A percentile compares a stretch with the other conserved stretches of the same genome.
phyloP scores from a whole-genome alignment of 1,140 invertebrate species.

The Mercenaria mercenaria region DNA sequence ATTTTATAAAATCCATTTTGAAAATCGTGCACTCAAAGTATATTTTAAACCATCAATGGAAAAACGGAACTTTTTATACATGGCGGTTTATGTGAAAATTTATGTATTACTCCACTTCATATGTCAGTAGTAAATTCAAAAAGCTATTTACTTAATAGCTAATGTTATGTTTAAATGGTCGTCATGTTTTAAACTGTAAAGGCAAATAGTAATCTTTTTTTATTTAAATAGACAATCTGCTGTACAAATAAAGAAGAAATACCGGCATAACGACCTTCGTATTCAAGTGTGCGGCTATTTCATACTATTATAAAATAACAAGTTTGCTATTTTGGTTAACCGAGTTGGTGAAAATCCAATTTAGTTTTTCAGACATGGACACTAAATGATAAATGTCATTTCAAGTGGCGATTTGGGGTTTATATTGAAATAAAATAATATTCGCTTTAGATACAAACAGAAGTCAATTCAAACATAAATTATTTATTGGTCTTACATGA shows the following conservation, averaged over 20 bases:
- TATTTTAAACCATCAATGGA: background rate
- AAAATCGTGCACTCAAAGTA: background rate
- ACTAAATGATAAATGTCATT: background rate
- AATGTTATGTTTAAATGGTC: background rate
- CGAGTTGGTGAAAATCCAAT: conserved; percentile 21
- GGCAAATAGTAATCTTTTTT: background rate
- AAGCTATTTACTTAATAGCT: conserved; percentile 14
- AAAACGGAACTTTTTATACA: background rate
- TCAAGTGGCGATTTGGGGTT: background rate
- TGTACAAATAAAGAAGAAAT: background rate
- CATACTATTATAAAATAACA: background rate
- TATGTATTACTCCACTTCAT: background rate
- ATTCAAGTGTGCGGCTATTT: background rate
- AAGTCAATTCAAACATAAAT: background rate
- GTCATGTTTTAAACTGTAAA: conserved; percentile 1
- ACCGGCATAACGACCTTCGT: conserved; percentile 10
- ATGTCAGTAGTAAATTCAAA: background rate
- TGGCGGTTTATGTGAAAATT: background rate
- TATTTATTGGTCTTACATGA: background rate
- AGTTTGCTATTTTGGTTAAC: background rate
- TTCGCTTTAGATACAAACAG: background rate
- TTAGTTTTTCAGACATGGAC: background rate
- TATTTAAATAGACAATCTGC: conserved; percentile 12
- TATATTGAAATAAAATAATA: background rate
- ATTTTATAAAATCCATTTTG: conserved; percentile 10